A percentile compares a stretch with the other conserved stretches of the same genome.
These are phyloP conservation scores for Zaprionus bogoriensis DNA, from an alignment of 2,888 invertebrate genomes.

Conservation along the genomic window DNA sequence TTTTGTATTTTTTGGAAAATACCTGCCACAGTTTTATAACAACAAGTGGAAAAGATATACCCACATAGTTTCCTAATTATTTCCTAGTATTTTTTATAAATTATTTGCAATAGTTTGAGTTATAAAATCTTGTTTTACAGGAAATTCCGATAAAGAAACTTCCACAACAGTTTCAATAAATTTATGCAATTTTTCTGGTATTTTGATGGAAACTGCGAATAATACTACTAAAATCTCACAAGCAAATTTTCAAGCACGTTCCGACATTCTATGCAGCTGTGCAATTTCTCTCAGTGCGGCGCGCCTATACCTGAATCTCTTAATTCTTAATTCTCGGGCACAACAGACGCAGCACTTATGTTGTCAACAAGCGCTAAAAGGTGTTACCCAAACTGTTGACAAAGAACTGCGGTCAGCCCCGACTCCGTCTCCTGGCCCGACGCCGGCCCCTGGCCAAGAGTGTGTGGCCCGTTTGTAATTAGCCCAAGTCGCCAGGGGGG, in stretches of 20 bases:
- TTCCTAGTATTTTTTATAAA: no score
- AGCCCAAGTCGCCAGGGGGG: slow-evolving; percentile 24
- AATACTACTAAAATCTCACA: neutral
- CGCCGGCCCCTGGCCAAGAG: neutral
- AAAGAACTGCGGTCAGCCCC: slow-evolving; percentile 35
- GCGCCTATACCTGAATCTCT: slow-evolving; percentile 17
- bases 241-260: no score
- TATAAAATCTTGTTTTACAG: no score
- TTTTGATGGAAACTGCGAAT: no score
- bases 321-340: neutral
- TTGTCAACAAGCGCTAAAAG: slow-evolving; percentile 48
- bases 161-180: no score
- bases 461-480: slow-evolving; percentile 40
- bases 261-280: neutral
- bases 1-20: no score
- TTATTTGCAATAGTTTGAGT: no score
- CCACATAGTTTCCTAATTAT: no score
- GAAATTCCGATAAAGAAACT: no score
- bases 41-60: no score
- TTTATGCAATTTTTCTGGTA: no score
- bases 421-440: neutral
- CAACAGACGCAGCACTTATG: slow-evolving; percentile 35
- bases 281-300: neutral
- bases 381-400: slow-evolving; percentile 43
- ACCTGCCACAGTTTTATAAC: no score